Conservation (phyloP, 37 sponge, comb jelly and placozoan species). For the Oscarella lobularis region DNA sequence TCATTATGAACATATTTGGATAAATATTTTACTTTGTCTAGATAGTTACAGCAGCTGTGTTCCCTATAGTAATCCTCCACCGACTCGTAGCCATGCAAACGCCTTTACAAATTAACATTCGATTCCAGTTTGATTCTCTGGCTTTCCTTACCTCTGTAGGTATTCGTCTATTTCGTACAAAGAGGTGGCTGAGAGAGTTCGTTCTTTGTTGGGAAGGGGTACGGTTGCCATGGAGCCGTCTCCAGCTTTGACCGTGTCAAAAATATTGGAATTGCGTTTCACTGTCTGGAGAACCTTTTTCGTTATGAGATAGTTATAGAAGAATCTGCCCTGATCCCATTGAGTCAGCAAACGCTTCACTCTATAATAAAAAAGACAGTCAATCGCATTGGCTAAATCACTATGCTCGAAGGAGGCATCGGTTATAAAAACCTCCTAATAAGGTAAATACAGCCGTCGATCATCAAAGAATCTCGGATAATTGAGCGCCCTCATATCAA, state of each 20-base stretch:
- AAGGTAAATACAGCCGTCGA: no score
- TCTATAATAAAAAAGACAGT: no score
- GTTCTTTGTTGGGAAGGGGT: neutral
- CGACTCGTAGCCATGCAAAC: slow-evolving; percentile 7
- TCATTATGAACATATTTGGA: no score
- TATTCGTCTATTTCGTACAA: neutral
- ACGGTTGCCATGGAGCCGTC: neutral
- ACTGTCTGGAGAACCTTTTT: slow-evolving; percentile 14
- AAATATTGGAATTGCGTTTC: slow-evolving; percentile 7
- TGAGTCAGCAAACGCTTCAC: no score
- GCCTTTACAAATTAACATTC: neutral
- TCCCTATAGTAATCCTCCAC: slow-evolving; percentile 1
- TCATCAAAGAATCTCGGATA: no score
- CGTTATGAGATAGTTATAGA: slow-evolving; percentile 33
- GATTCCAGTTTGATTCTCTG: neutral
- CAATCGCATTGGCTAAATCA: no score
- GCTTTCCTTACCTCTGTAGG: neutral
- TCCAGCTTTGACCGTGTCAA: neutral
- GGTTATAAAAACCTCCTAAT: no score
- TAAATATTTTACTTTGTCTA: slow-evolving; percentile 16
- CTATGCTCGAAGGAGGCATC: no score
- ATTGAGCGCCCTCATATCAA: no score
- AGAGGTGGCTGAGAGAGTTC: neutral
- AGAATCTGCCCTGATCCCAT: slow-evolving; percentile 8
- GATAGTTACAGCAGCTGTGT: neutral